Evolutionary conservation across 37 sponge, comb jelly and placozoan genomes (phyloP), one percentile per base, ranked within the genome.

Genomic region (Aphrocallistes beatrix): DNA sequence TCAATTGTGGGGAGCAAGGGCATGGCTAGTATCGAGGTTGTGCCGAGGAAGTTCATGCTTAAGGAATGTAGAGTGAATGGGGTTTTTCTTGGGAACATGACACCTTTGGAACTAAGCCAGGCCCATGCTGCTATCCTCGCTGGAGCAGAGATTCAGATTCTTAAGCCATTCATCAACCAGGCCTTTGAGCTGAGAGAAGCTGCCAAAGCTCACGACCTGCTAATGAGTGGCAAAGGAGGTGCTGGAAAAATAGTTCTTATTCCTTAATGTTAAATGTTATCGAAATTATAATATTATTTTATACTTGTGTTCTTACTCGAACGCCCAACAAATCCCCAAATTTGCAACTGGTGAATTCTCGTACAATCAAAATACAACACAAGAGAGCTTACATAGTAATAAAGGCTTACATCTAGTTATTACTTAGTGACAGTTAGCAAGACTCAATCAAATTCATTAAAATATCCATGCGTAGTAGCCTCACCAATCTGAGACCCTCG

Each of bases 1-100:
- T 86, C 69, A 0, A 86, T 95, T 10, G 89, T 95, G 28, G 95
- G 95, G 10, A 93, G 89, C 37, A 47, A 90, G 38, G 95, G 93
- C 1, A 42, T 84, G 9, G 34, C 10, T 3, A 36, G 39, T 83
- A 42, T 90, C 8, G 87, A 92, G 84, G 81, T 95, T 9, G 91
- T 88, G 32, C 93, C 95, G 0, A 39, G 95, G 30, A 92, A 95
- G 25, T 51, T 86, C 16, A 95, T 95, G 95, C 37, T 51, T 19
- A 48, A 84, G 84, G 91, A 92, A 39, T 83, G 91, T 0, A 38
- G 81, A 1, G 75, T 94, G 36, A n/a, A 84, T 36, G 95, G 95
- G 28, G 90, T 94, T 0, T 86, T 88, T 85, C 51, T 90, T 1
- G 82, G 83, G 39, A 1, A 39, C 17, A 38, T 89, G 1, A 38